phyloP scores from a whole-genome alignment of 2,888 invertebrate species.

The Cephus sareptanus region DNA sequence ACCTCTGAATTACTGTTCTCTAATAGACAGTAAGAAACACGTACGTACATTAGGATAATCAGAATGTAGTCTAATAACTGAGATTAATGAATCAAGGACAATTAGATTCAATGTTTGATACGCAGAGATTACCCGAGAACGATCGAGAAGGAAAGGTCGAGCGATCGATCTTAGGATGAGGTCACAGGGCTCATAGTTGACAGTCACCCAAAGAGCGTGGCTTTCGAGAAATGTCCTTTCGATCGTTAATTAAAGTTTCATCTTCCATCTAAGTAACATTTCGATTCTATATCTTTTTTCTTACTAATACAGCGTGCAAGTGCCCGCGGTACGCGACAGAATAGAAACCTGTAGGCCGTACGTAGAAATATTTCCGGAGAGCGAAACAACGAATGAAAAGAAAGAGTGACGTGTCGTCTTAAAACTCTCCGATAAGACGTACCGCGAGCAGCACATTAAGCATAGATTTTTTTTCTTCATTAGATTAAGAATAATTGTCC shows the following conservation, averaged over 20 bases:
- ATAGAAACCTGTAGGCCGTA: background rate
- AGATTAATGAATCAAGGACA: background rate
- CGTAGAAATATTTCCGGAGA: background rate
- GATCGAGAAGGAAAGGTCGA: background rate
- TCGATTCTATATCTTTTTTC: background rate
- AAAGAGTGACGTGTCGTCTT: background rate
- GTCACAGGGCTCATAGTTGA: conserved; percentile 58
- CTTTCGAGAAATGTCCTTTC: conserved; percentile 14
- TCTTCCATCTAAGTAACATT: background rate
- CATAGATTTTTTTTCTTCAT: background rate
- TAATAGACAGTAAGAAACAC: background rate
- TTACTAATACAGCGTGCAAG: background rate
- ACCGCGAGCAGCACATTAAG: background rate
- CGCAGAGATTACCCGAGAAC: background rate
- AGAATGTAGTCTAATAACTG: background rate
- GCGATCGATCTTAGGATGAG: conserved; percentile 44
- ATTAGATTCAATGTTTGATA: background rate
- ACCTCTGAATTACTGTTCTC: background rate
- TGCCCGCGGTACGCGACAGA: background rate
- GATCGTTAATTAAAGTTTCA: background rate
- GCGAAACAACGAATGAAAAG: background rate
- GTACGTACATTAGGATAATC: background rate
- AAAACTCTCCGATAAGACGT: background rate
- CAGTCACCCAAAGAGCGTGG: conserved; percentile 48
- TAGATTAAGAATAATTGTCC: background rate